Conservation (phyloP, 2,797 vertebrate species). For the Acrocephalus scirpaceus region DNA sequence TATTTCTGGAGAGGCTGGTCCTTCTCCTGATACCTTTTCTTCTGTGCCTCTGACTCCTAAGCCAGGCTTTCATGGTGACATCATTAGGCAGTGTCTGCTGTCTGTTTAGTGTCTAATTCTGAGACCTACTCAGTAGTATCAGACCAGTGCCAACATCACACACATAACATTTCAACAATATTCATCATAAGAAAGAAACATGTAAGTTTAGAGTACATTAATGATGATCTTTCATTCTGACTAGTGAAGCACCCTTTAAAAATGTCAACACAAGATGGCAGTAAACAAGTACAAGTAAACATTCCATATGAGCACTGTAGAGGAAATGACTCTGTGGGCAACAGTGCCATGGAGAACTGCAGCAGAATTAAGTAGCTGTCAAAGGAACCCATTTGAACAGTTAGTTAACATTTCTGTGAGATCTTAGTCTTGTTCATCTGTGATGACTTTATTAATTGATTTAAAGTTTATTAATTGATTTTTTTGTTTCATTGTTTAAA, state of each 20-base stretch:
- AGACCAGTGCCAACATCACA: neutral
- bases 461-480: constrained; percentile 38
- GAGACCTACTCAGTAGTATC: neutral
- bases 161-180: neutral
- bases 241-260: constrained; percentile 46
- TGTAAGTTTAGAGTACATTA: neutral
- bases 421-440: neutral
- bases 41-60: neutral
- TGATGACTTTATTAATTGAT: constrained; percentile 46
- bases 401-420: constrained; percentile 26
- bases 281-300: constrained; percentile 72
- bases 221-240: neutral
- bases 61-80: neutral
- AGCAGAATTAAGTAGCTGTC: constrained; percentile 10
- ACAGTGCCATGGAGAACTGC: neutral
- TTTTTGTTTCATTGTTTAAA: neutral
- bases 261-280: constrained; percentile 76
- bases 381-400: neutral
- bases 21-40: neutral
- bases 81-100: neutral
- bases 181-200: neutral
- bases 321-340: neutral
- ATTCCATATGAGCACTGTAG: neutral
- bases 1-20: neutral
- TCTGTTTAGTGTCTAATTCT: neutral